A percentile compares a stretch with the other conserved stretches of the same genome.
phyloP scores from a whole-genome alignment of 2,113 vertebrate genomes.

The Oreochromis tanganicae region DNA sequence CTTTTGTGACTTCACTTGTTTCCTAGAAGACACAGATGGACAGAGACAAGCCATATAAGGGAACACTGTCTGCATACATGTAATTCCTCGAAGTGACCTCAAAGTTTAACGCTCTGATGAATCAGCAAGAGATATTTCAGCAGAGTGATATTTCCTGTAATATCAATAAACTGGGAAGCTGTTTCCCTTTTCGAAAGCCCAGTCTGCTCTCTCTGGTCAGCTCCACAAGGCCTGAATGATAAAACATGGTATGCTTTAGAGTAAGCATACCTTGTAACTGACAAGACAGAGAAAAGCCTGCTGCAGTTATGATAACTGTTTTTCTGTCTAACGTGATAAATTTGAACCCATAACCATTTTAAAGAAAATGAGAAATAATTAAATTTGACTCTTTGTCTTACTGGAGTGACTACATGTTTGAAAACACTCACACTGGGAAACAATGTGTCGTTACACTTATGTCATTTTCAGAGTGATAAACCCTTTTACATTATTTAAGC shows the following conservation, averaged over 20 bases:
- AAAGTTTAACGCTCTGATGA: background rate
- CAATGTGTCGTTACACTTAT: background rate
- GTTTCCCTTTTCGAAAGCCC: background rate
- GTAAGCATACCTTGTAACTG: background rate
- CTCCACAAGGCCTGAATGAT: background rate
- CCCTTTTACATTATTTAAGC: background rate
- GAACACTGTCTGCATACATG: background rate
- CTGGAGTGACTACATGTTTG: background rate
- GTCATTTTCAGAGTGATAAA: background rate
- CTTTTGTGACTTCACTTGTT: conserved; percentile 65
- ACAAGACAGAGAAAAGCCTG: background rate
- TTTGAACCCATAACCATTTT: background rate
- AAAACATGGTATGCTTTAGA: background rate
- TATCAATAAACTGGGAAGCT: background rate
- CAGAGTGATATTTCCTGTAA: background rate
- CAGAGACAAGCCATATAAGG: background rate
- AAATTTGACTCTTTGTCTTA: background rate
- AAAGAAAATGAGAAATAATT: background rate
- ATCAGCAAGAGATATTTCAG: background rate
- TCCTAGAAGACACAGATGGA: conserved; percentile 52
- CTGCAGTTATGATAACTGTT: background rate
- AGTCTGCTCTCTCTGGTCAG: background rate
- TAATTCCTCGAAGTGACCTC: background rate
- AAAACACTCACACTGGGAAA: background rate
- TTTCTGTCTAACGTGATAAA: background rate